phyloP scores from a whole-genome alignment of 2,797 vertebrate species.

The Molothrus ater region DNA sequence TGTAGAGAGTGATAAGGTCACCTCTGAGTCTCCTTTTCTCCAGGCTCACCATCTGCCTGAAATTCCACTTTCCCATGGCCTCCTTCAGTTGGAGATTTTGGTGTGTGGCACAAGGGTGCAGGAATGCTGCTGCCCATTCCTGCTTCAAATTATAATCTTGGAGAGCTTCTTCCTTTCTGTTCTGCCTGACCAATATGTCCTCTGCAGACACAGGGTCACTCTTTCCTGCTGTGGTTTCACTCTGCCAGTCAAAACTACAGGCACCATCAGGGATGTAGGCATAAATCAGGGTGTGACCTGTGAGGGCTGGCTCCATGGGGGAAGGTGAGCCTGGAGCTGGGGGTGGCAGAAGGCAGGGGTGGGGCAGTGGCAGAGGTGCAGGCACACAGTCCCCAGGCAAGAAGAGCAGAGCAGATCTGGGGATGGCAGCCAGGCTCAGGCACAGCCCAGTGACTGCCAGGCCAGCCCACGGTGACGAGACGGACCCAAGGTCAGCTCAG shows the following conservation, averaged over 20 bases:
- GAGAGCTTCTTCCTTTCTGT: background rate
- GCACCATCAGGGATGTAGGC: background rate
- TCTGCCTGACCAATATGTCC: background rate
- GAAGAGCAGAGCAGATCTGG: background rate
- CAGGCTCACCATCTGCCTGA: background rate
- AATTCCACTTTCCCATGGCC: background rate
- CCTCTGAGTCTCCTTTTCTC: background rate
- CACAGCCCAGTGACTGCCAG: background rate
- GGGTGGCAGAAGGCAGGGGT: background rate
- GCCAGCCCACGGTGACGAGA: rapidly evolving
- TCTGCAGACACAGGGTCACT: background rate
- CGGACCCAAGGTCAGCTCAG: background rate
- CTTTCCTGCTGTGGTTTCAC: background rate
- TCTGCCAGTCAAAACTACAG: background rate
- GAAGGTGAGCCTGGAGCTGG: background rate
- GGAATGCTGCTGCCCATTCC: background rate
- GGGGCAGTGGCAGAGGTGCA: background rate
- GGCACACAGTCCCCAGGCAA: background rate
- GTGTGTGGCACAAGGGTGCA: background rate
- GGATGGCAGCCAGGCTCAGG: background rate
- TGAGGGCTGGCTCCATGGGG: rapidly evolving
- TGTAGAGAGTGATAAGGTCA: background rate
- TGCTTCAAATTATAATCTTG: background rate
- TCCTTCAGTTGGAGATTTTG: background rate
- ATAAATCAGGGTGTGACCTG: background rate